Evolutionary conservation across 2,888 invertebrate genomes (phyloP), one percentile per base, ranked within the genome.

Genomic region (Tribolium freemani): DNA sequence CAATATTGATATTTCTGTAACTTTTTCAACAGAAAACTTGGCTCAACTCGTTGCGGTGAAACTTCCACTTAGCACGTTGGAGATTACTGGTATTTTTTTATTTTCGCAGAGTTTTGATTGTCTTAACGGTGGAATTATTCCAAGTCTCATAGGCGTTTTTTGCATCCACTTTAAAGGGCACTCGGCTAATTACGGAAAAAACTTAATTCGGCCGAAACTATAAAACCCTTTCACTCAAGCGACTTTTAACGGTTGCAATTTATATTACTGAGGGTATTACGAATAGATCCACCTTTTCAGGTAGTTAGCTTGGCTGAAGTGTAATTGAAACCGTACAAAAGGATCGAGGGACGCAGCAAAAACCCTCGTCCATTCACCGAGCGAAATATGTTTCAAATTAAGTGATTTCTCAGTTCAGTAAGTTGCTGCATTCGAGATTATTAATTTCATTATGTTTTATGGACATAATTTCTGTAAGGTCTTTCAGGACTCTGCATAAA

Each of bases 361-460:
- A 72, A 72, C 61, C 68, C 67, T 61, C 61, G 51, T 61, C 68
- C 61, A 61, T 68, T 61, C 72, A 61, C 53, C 30, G 61, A 68
- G 60, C 66, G 73, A 78, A 79, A 79, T 78, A 80, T 79, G 79
- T 78, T 78, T 75, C 75, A 78, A 80, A 79, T 80, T 77, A 79
- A 79, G 79, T 78, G 79, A 79, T 80, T 79, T 77, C 79, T 76
- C 78, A 77, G 79, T 77, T 79, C 79, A 79, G 78, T 79, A 79
- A 79, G 76, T 77, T 71, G 73, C 79, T 76, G 77, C 78, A 79
- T 78, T 79, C 76, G 76, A 78, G 78, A 80, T 79, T 79, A 80
- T 79, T 78, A 80, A 79, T 80, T 79, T 77, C 80, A 78, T 80
- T 79, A 79, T 79, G 78, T 79, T 79, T 79, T 79, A 79, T 77